Conservation (phyloP, 2,113 vertebrate genomes). For the Plotosus lineatus region DNA sequence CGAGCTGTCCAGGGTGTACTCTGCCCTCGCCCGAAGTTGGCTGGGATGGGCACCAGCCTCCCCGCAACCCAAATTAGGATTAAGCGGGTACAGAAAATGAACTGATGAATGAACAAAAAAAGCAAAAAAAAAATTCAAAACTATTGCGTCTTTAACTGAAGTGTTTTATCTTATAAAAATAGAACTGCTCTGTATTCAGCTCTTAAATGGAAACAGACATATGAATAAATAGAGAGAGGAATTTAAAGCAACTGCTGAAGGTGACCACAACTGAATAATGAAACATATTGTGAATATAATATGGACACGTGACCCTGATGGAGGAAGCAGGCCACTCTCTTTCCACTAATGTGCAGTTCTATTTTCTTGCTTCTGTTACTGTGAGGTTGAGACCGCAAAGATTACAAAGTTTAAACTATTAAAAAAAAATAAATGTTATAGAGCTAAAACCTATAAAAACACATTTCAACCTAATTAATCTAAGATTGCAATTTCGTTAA, state of each 20-base stretch:
- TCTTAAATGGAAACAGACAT: slow-evolving; percentile 39
- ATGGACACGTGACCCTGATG: slow-evolving; percentile 44
- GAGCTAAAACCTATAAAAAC: background rate
- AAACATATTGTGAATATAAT: slow-evolving; percentile 53
- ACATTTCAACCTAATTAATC: background rate
- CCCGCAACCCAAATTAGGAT: too few relatives aligned
- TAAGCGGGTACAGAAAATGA: too few relatives aligned
- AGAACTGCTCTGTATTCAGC: background rate
- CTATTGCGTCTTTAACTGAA: background rate
- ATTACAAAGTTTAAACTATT: background rate
- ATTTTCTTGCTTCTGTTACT: background rate
- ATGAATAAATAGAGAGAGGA: slow-evolving; percentile 40
- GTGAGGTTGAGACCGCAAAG: background rate
- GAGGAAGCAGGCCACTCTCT: background rate
- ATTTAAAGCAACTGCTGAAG: slow-evolving; percentile 51
- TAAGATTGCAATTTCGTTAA: background rate
- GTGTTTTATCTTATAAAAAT: slow-evolving; percentile 35
- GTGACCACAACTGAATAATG: slow-evolving; percentile 65
- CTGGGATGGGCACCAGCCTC: too few relatives aligned
- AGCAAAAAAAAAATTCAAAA: background rate
- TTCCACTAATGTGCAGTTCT: background rate
- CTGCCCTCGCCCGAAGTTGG: too few relatives aligned
- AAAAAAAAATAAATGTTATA: background rate
- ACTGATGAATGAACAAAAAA: too few relatives aligned
- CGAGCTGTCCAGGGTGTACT: too few relatives aligned